These are phyloP conservation scores for Acropternis orthonyx DNA, from an alignment of 2,797 vertebrate genomes.

Conservation along the genomic window DNA sequence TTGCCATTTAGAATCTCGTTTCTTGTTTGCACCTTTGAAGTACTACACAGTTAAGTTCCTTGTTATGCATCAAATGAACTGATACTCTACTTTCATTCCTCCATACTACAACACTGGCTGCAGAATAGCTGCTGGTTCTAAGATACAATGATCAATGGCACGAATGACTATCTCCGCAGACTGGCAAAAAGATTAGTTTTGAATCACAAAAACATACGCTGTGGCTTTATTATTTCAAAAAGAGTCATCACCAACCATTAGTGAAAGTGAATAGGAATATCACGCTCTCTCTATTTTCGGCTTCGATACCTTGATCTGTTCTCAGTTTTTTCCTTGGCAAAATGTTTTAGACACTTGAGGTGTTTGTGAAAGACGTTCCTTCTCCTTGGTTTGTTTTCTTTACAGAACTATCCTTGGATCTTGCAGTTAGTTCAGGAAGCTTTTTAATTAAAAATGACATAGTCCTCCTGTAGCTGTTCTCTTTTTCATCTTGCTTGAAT, in stretches of 20 bases:
- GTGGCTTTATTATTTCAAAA: neutral
- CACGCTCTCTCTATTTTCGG: neutral
- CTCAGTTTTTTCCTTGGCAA: neutral
- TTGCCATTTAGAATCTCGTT: neutral
- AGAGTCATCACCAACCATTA: neutral
- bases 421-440: neutral
- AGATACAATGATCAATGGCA: neutral
- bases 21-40: neutral
- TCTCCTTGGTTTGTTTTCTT: neutral
- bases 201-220: neutral
- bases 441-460: neutral
- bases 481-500: neutral
- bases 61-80: neutral
- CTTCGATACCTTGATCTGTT: neutral
- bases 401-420: neutral
- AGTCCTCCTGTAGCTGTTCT: neutral
- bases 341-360: neutral
- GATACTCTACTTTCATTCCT: neutral
- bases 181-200: neutral
- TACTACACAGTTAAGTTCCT: neutral
- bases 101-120: neutral
- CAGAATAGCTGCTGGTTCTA: neutral
- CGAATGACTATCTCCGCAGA: neutral
- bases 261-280: neutral
- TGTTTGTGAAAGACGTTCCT: neutral